phyloP scores from a whole-genome alignment of 2,797 vertebrate genomes.

The Gymnocypris eckloni region DNA sequence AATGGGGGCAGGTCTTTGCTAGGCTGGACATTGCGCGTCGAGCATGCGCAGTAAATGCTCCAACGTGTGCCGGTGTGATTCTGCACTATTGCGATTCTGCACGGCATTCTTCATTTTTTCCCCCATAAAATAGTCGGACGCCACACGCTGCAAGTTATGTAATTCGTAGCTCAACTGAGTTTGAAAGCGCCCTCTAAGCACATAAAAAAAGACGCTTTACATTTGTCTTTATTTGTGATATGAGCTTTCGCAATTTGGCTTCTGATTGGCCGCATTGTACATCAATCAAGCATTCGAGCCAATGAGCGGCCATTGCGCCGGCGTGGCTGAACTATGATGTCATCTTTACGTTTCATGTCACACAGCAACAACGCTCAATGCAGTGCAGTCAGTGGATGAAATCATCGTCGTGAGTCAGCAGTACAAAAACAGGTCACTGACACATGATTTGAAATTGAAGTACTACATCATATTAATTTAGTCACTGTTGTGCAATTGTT shows the following conservation, averaged over 20 bases:
- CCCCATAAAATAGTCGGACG: not conserved
- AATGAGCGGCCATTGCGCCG: slow-evolving; percentile 10
- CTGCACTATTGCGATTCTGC: not conserved
- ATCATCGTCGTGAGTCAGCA: slow-evolving; percentile 17
- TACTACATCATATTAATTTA: not conserved
- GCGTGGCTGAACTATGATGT: slow-evolving; percentile 2
- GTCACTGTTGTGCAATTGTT: not conserved
- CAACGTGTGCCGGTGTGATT: slow-evolving; percentile 16
- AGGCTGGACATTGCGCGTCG: slow-evolving; percentile 18
- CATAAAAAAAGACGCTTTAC: not conserved
- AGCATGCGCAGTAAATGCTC: slow-evolving; percentile 46
- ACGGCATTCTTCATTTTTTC: not conserved
- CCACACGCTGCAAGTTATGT: not conserved
- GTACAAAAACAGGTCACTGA: not conserved
- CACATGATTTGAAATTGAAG: not conserved
- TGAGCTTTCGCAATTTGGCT: not conserved
- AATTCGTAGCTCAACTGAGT: not conserved
- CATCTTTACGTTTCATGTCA: slow-evolving; percentile 3
- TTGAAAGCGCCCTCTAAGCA: not conserved
- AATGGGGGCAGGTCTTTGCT: slow-evolving; percentile 56
- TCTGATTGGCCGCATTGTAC: slow-evolving; percentile 17
- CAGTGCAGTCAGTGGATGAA: not conserved
- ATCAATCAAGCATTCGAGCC: slow-evolving; percentile 25
- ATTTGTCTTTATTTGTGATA: not conserved
- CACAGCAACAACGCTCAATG: not conserved